Percentiles rank a stretch among this genome's conserved stretches.
Conservation (phyloP, 2,888 invertebrate species). For the Thecophora atra region DNA sequence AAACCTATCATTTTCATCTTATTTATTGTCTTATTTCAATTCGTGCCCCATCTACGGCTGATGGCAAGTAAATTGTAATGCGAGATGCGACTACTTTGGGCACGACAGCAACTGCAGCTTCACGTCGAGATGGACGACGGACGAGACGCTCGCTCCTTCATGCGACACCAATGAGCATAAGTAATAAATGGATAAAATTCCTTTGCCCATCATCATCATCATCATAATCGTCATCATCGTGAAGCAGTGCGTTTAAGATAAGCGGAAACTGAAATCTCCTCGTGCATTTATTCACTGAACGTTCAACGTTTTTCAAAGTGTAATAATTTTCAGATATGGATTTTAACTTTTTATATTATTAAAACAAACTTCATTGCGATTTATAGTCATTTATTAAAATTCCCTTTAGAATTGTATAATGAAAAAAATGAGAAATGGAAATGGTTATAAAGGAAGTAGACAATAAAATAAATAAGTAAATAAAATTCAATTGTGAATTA, state of each 20-base stretch:
- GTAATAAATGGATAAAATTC: conserved; percentile 7
- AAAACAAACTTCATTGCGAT: too few species aligned
- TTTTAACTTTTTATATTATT: too few species aligned
- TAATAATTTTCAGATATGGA: too few species aligned
- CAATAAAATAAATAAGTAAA: too few species aligned
- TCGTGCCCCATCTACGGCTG: neutral
- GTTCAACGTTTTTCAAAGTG: too few species aligned
- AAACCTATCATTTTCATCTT: conserved; percentile 1
- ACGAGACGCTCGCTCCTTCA: conserved; percentile 10
- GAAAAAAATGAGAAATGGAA: too few species aligned
- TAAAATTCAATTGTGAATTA: too few species aligned
- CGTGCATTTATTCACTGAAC: conserved; percentile 28
- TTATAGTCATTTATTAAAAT: too few species aligned
- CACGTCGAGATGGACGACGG: neutral
- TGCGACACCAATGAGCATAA: conserved; percentile 7
- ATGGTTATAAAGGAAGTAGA: too few species aligned
- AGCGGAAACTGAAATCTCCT: conserved; percentile 34
- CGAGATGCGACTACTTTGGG: conserved; percentile 19
- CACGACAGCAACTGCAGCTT: neutral
- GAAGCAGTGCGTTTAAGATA: conserved; percentile 32
- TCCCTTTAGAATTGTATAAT: too few species aligned
- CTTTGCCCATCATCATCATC: neutral
- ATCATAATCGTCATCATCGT: neutral
- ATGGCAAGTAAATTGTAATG: conserved; percentile 30
- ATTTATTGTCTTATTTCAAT: conserved; percentile 8